These are phyloP conservation scores for Sinonovacula constricta DNA, from an alignment of 1,140 invertebrate species.

Conservation along the genomic window DNA sequence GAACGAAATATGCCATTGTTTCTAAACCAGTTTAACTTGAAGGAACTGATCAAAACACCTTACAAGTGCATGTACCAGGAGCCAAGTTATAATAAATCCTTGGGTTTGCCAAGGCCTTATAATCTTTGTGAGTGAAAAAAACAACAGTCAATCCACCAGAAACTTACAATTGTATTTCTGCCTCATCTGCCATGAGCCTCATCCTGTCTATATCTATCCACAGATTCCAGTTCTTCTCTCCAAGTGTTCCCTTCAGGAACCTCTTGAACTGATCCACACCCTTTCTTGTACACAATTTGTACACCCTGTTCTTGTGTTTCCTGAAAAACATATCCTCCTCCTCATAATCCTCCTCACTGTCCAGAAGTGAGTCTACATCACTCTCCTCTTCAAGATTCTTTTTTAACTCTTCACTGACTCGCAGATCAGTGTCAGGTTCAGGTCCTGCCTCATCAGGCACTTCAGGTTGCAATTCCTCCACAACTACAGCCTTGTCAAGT, in stretches of 20 bases:
- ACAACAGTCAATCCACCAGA: too few species aligned
- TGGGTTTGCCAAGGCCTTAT: too few species aligned
- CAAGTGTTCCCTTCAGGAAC: slow-evolving; percentile 73
- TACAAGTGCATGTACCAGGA: too few species aligned
- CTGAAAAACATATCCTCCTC: slow-evolving; percentile 70
- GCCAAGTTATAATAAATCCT: too few species aligned
- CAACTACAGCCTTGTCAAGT: slow-evolving; percentile 58
- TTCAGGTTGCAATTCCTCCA: slow-evolving; percentile 52
- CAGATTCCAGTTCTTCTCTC: slow-evolving; percentile 74
- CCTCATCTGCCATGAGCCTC: slow-evolving; percentile 55
- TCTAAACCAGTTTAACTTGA: too few species aligned
- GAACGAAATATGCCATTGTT: too few species aligned
- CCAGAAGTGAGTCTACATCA: slow-evolving; percentile 74
- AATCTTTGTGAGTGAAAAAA: too few species aligned
- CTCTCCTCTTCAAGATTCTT: slow-evolving; percentile 66
- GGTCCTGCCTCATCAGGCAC: slow-evolving; percentile 36
- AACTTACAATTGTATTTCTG: slow-evolving; percentile 57
- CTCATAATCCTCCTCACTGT: slow-evolving; percentile 77
- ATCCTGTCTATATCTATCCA: slow-evolving; percentile 77
- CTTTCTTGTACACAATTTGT: slow-evolving; percentile 63
- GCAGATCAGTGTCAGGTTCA: slow-evolving; percentile 45
- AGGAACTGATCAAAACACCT: too few species aligned
- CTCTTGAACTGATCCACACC: slow-evolving; percentile 74
- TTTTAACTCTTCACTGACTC: slow-evolving; percentile 42
- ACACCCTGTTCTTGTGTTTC: slow-evolving; percentile 63